Percentiles rank a stretch among this genome's conserved stretches.
These are phyloP conservation scores for Bergia sp. DNA, from an alignment of 92 coral and sea anemone species.

Conservation along the genomic window DNA sequence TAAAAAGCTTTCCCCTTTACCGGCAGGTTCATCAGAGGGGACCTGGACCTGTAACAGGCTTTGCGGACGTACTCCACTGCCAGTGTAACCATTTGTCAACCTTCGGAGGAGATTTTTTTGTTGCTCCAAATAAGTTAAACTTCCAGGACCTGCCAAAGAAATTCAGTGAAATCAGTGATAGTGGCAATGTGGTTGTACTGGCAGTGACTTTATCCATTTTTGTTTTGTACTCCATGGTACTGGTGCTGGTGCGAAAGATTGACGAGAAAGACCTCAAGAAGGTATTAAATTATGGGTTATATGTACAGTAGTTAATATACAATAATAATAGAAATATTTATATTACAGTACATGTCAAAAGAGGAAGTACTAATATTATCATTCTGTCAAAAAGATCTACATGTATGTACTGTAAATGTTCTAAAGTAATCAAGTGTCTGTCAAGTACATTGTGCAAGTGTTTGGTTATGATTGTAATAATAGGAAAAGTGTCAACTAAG, in stretches of 20 bases:
- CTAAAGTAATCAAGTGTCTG: background rate
- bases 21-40: background rate
- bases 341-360: background rate
- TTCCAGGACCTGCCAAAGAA: no score
- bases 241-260: conserved; percentile 17
- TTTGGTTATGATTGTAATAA: background rate
- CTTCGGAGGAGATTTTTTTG: no score
- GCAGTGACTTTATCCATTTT: background rate
- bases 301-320: conserved; percentile 12
- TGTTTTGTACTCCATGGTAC: conserved; percentile 15
- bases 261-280: conserved; percentile 13
- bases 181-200: conserved; percentile 17
- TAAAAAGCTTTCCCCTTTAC: background rate
- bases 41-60: background rate
- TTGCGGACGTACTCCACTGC: background rate
- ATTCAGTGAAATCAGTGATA: background rate
- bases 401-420: background rate
- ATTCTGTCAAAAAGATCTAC: background rate
- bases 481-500: background rate
- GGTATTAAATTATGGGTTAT: conserved; percentile 12
- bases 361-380: conserved; percentile 12
- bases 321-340: background rate
- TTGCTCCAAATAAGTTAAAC: no score
- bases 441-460: conserved; percentile 2
- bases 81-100: no score